A percentile compares a stretch with the other conserved stretches of the same genome.
Conservation (phyloP, 2,888 invertebrate species). For the Kuschelorhynchus macadamiae region DNA sequence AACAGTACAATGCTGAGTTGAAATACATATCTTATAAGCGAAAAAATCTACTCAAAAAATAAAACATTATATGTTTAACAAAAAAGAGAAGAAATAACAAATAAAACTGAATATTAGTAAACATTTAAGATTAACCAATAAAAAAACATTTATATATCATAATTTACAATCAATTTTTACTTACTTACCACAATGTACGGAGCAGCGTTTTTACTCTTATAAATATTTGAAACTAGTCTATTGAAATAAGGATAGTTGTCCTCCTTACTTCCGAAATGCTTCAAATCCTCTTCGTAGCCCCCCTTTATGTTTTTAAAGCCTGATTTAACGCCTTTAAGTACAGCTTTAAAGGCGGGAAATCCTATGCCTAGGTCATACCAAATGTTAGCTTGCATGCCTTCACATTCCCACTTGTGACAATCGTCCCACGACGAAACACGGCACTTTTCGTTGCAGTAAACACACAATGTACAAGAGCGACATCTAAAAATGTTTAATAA, state of each 20-base stretch:
- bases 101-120: too few species aligned
- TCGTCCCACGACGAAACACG: conserved; percentile 70
- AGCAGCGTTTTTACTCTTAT: conserved; percentile 76
- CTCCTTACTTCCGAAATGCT: conserved; percentile 66
- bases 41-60: too few species aligned
- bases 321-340: conserved; percentile 70
- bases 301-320: conserved; percentile 66
- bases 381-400: conserved; percentile 74
- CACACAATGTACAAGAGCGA: conserved; percentile 74
- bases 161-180: too few species aligned
- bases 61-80: too few species aligned
- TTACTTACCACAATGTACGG: conserved; percentile 79
- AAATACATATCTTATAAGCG: too few species aligned
- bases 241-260: conserved; percentile 78
- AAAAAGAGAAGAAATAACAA: too few species aligned
- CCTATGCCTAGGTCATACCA: conserved; percentile 83
- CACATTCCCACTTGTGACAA: conserved; percentile 83
- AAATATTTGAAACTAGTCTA: conserved; percentile 80
- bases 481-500: conserved; percentile 72
- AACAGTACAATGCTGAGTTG: too few species aligned
- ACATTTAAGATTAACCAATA: too few species aligned
- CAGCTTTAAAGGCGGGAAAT: conserved; percentile 81
- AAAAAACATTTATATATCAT: too few species aligned
- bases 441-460: conserved; percentile 80
- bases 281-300: conserved; percentile 66